Conservation (phyloP, 2,888 invertebrate genomes). For the Fragum whitleyi region DNA sequence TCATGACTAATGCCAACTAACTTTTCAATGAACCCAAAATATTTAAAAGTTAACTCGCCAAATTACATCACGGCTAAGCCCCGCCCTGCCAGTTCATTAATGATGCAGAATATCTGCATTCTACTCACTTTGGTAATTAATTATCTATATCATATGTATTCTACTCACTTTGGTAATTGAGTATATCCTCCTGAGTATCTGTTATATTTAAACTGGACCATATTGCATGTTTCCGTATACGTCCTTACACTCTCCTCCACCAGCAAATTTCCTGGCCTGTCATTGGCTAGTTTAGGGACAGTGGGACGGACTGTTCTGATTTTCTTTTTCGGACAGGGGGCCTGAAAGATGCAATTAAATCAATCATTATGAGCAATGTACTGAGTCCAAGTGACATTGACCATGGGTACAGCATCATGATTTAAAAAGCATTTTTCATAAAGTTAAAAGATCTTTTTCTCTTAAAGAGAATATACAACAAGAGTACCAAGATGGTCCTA, state of each 20-base stretch:
- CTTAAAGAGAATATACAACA: too few relatives aligned
- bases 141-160: too few relatives aligned
- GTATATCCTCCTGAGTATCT: slow-evolving; percentile 94
- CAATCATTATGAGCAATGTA: too few relatives aligned
- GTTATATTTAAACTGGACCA: slow-evolving; percentile 96
- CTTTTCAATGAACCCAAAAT: too few relatives aligned
- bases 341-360: slow-evolving; percentile 86
- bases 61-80: too few relatives aligned
- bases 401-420: background rate
- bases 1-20: too few relatives aligned
- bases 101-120: too few relatives aligned
- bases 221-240: slow-evolving; percentile 95
- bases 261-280: slow-evolving; percentile 88
- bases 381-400: too few relatives aligned
- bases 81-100: too few relatives aligned
- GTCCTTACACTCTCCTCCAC: slow-evolving; percentile 90
- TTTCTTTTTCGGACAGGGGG: slow-evolving; percentile 88
- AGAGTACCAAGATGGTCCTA: too few relatives aligned
- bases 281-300: slow-evolving; percentile 86
- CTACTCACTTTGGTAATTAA: too few relatives aligned
- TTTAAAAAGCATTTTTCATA: background rate
- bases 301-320: slow-evolving; percentile 91
- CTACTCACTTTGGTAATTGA: slow-evolving; percentile 89
- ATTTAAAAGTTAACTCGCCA: too few relatives aligned
- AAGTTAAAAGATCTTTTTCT: background rate